These are phyloP conservation scores for Mythimna albipuncta DNA, from an alignment of 2,888 invertebrate species.

Conservation along the genomic window DNA sequence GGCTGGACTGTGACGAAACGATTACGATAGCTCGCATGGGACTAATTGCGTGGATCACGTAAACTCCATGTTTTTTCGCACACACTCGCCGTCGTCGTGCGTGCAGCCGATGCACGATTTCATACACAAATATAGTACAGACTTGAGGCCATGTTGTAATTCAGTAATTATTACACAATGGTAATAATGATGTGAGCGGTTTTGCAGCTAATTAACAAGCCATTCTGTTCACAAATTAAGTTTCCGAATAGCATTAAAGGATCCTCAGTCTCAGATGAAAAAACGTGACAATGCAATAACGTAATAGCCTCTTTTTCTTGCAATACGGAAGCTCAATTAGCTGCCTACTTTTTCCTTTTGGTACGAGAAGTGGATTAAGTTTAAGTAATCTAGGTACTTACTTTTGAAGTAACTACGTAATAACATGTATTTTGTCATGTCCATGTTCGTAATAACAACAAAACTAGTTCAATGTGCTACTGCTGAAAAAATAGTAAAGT, in stretches of 20 bases:
- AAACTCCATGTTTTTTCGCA: constrained; percentile 69
- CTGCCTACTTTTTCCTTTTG: constrained; percentile 25
- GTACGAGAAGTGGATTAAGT: constrained; percentile 17
- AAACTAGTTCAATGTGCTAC: constrained; percentile 48
- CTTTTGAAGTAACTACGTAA: constrained; percentile 27
- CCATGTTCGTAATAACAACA: constrained; percentile 18
- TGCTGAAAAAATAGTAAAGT: constrained; percentile 39
- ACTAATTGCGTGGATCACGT: constrained; percentile 80
- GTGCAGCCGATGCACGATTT: constrained; percentile 72
- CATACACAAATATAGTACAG: constrained; percentile 73
- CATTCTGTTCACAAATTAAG: constrained; percentile 23
- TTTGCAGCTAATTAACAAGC: constrained; percentile 48
- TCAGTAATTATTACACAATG: constrained; percentile 76
- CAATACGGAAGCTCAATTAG: constrained; percentile 26
- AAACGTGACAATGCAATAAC: constrained; percentile 33
- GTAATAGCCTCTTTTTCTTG: constrained; percentile 20
- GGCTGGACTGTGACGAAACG: constrained; percentile 81
- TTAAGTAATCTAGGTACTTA: constrained; percentile 41
- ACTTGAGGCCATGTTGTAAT: constrained; percentile 70
- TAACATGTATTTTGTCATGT: constrained; percentile 11
- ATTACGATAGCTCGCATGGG: constrained; percentile 76
- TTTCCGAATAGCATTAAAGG: constrained; percentile 14
- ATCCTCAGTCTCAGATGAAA: constrained; percentile 19
- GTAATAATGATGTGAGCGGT: constrained; percentile 64
- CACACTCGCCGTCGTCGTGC: constrained; percentile 57